Conservation (phyloP, 2,113 vertebrate species). For the Leucoraja erinaceus region DNA sequence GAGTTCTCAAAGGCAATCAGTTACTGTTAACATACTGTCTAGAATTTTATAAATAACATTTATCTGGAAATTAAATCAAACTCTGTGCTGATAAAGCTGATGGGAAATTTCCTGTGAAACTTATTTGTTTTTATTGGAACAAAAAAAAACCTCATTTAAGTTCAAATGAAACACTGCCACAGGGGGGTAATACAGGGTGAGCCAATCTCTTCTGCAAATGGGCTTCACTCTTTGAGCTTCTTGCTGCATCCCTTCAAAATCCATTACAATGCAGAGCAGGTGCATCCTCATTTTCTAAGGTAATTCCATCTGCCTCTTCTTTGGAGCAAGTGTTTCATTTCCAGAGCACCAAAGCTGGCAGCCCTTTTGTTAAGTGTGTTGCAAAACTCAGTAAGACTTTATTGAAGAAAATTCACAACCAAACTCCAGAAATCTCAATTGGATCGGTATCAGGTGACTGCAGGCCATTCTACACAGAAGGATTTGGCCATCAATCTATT, state of each 20-base stretch:
- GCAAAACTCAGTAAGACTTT: not conserved
- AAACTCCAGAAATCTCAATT: not conserved
- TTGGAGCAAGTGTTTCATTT: not conserved
- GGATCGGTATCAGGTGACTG: not conserved
- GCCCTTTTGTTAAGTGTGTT: not conserved
- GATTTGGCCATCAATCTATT: not conserved
- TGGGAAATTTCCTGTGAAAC: not conserved
- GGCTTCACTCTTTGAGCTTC: not conserved
- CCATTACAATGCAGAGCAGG: not conserved
- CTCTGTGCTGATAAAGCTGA: not conserved
- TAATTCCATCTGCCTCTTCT: not conserved
- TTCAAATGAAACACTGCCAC: not conserved
- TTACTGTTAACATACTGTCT: not conserved
- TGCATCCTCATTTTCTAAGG: not conserved
- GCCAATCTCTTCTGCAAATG: not conserved
- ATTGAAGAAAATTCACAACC: not conserved
- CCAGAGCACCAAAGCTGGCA: not conserved
- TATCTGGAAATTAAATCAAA: not conserved
- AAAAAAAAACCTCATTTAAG: not conserved
- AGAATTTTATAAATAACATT: not conserved
- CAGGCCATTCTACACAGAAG: not conserved
- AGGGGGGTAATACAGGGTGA: not conserved
- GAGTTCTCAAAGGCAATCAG: not conserved
- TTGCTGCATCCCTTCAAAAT: not conserved
- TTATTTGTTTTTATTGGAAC: not conserved